Conservation (phyloP, 2,888 invertebrate species). For the Pseudeuparius sepicola region DNA sequence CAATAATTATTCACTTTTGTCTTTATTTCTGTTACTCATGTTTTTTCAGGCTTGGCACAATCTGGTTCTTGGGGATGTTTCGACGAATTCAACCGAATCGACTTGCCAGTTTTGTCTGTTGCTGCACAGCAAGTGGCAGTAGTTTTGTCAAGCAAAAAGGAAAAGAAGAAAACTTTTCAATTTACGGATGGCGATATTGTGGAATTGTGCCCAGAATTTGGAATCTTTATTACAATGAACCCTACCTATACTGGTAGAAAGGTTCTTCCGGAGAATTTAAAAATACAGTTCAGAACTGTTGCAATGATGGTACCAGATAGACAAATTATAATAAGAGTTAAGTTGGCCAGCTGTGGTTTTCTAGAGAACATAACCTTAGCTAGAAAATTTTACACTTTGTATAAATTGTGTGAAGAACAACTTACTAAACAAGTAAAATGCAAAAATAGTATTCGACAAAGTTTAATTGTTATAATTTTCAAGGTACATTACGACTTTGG, state of each 20-base stretch:
- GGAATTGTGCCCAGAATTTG: slow-evolving; percentile 88
- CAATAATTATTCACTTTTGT: too few relatives aligned
- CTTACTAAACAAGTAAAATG: slow-evolving; percentile 74
- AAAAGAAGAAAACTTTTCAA: slow-evolving; percentile 77
- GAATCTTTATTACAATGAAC: slow-evolving; percentile 96
- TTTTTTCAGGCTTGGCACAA: slow-evolving; percentile 96
- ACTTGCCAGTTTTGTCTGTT: too few relatives aligned
- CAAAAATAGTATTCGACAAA: slow-evolving; percentile 4
- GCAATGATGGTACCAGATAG: slow-evolving; percentile 98
- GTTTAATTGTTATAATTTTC: slow-evolving; percentile 17
- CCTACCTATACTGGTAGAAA: slow-evolving; percentile 94
- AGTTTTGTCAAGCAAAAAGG: slow-evolving; percentile 84
- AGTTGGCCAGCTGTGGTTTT: slow-evolving; percentile 90
- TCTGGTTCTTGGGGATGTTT: too few relatives aligned
- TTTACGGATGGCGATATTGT: slow-evolving; percentile 91
- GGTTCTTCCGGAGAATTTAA: slow-evolving; percentile 90
- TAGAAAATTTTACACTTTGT: slow-evolving; percentile 88
- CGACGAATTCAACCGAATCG: too few relatives aligned
- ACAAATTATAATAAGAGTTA: slow-evolving; percentile 92
- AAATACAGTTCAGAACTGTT: slow-evolving; percentile 92
- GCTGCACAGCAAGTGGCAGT: too few relatives aligned
- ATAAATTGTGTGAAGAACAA: slow-evolving; percentile 93
- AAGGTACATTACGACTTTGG: slow-evolving; percentile 95
- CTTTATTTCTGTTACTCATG: slow-evolving; percentile 85
- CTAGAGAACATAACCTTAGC: slow-evolving; percentile 88